Conservation (phyloP, 1,140 invertebrate genomes). For the Sycophila sp. region DNA sequence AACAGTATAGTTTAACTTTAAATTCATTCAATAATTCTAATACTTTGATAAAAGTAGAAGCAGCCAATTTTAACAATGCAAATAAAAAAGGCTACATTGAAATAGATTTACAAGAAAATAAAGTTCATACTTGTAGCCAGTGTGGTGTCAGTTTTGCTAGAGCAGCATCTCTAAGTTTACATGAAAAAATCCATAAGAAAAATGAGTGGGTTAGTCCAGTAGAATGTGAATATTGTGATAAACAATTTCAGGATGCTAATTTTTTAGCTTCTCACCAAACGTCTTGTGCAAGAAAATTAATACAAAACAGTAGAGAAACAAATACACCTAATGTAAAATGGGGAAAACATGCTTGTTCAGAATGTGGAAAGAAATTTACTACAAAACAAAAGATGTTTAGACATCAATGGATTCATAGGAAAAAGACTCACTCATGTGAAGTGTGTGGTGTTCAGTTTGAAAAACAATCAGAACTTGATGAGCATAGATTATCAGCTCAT, state of each 20-base stretch:
- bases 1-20: slow-evolving; percentile 48
- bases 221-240: slow-evolving; percentile 64
- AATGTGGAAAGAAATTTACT: slow-evolving; percentile 66
- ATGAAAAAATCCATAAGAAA: slow-evolving; percentile 57
- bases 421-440: slow-evolving; percentile 65
- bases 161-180: slow-evolving; percentile 52
- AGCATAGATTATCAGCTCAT: slow-evolving; percentile 61
- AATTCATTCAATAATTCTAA: slow-evolving; percentile 50
- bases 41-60: slow-evolving; percentile 51
- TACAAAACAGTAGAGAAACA: slow-evolving; percentile 51
- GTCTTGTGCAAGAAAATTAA: slow-evolving; percentile 59
- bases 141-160: slow-evolving; percentile 57
- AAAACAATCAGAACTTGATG: slow-evolving; percentile 60
- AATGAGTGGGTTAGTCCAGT: slow-evolving; percentile 52
- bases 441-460: slow-evolving; percentile 63
- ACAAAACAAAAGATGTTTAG: slow-evolving; percentile 68
- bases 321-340: slow-evolving; percentile 52
- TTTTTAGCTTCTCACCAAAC: slow-evolving; percentile 57
- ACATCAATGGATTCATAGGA: slow-evolving; percentile 68
- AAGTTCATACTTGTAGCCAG: slow-evolving; percentile 51
- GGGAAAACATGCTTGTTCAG: slow-evolving; percentile 62
- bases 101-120: slow-evolving; percentile 43
- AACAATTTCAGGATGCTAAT: slow-evolving; percentile 59
- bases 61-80: slow-evolving; percentile 39
- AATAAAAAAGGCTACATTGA: slow-evolving; percentile 42